phyloP scores from a whole-genome alignment of 2,797 vertebrate species.

The Helicolenus hilgendorfi region DNA sequence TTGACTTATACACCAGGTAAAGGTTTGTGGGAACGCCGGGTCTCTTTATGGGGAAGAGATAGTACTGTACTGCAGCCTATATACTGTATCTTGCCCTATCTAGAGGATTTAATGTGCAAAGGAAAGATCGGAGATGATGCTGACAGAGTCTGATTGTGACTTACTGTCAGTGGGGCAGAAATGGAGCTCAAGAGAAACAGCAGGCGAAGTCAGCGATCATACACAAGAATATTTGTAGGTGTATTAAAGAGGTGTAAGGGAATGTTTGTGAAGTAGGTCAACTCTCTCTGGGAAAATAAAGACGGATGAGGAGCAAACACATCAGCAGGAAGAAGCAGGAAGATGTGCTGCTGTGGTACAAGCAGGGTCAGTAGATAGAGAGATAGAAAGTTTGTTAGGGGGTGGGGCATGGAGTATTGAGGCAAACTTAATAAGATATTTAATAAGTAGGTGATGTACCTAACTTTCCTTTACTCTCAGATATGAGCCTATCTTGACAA shows the following conservation, averaged over 20 bases:
- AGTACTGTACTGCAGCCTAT: background rate
- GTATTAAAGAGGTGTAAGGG: conserved; percentile 3
- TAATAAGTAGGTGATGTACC: background rate
- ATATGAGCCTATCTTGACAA: background rate
- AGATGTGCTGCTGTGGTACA: background rate
- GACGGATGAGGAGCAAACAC: conserved; percentile 25
- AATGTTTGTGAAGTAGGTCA: conserved; percentile 63
- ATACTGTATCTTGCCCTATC: background rate
- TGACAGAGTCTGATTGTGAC: conserved; percentile 39
- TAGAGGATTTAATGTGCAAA: conserved; percentile 42
- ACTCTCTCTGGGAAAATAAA: conserved; percentile 61
- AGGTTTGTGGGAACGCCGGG: background rate
- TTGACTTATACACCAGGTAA: background rate
- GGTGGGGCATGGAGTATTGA: background rate
- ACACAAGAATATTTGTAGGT: conserved; percentile 17
- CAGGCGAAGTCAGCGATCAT: conserved; percentile 1
- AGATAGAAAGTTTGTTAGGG: background rate
- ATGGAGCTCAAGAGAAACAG: conserved; percentile 43
- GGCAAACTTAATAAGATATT: background rate
- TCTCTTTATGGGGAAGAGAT: background rate
- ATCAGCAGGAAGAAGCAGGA: conserved; percentile 28
- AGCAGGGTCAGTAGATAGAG: background rate
- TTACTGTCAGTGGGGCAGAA: conserved; percentile 41
- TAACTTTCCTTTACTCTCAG: background rate
- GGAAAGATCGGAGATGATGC: conserved; percentile 35